Evolutionary conservation across 2,113 vertebrate genomes (phyloP), one percentile per base, ranked within the genome.

Genomic region (Hydrochoerus hydrochaeris): DNA sequence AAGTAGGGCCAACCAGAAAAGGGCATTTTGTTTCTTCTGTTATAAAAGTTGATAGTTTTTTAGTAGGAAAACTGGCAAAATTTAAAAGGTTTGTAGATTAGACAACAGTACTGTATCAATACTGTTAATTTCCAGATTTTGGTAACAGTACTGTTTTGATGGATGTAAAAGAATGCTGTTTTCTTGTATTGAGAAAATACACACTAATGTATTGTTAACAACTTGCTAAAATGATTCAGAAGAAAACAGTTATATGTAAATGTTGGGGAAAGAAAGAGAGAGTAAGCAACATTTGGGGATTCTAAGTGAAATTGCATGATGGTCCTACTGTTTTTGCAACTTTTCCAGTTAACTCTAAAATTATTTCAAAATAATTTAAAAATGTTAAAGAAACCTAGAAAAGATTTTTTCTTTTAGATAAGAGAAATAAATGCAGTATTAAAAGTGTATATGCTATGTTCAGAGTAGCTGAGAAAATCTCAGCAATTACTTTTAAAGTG

Each of bases 401-500:
- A 80, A 78, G 83, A 52, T 12, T 67, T 88, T 88, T 67, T 24
- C 62, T 94, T 96, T 91, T 86, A 80, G 54, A 95, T 75, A 44
- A 95, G 41, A 95, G 90, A 60, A 95, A 22, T 81, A 85, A 85
- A 5, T 44, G 60, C n/a, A 3, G 58, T 91, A 94, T 75, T 95
- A 84, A 84, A 88, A 86, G 65, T 8, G 4, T 83, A 38, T 46
- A n/a, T 20, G 35, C 52, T 35, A 38, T 46, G 44, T 38, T 90
- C 93, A 94, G 85, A 73, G 83, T 69, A 63, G 82, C 85, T 73
- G 89, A 95, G 89, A 96, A 96, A 95, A 86, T 91, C 88, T 87
- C 65, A 71, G 95, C 93, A 95, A 97, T 97, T 97, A 91, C 86
- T 94, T 95, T 90, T 91, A 94, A 95, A 96, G 75, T 90, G 90